These are phyloP conservation scores for Octomys mimax DNA, from an alignment of 2,797 vertebrate species.

Conservation along the genomic window DNA sequence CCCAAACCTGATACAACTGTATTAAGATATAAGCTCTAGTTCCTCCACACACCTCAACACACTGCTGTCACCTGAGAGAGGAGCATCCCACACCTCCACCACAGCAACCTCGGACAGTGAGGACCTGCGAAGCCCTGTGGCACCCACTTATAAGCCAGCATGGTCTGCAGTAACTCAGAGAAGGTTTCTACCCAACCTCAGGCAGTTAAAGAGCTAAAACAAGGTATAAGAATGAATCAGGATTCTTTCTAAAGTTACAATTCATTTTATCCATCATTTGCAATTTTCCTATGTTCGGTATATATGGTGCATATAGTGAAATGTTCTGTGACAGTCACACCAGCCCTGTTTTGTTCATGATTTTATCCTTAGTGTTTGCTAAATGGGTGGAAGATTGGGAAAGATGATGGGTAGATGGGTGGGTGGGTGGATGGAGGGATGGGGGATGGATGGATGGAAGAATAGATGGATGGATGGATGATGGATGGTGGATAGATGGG, in stretches of 20 bases:
- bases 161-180: not conserved
- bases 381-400: not conserved
- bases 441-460: not conserved
- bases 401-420: too few relatives aligned
- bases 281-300: not conserved
- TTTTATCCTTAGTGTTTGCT: not conserved
- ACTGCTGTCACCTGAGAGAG: not conserved
- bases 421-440: not conserved
- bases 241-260: not conserved
- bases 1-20: not conserved
- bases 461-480: too few relatives aligned
- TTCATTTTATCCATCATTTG: not conserved
- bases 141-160: not conserved
- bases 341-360: not conserved
- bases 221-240: too few relatives aligned
- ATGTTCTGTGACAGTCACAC: not conserved
- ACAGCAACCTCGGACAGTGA: not conserved
- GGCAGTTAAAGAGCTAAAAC: too few relatives aligned
- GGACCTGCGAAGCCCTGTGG: not conserved
- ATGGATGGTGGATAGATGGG: too few relatives aligned
- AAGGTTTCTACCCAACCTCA: not conserved
- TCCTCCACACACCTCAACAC: not conserved
- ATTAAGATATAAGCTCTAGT: not conserved
- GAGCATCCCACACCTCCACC: not conserved
- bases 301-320: not conserved